Evolutionary conservation across 2,888 invertebrate species (phyloP).

Genomic region (Xanthorhoe designata): DNA sequence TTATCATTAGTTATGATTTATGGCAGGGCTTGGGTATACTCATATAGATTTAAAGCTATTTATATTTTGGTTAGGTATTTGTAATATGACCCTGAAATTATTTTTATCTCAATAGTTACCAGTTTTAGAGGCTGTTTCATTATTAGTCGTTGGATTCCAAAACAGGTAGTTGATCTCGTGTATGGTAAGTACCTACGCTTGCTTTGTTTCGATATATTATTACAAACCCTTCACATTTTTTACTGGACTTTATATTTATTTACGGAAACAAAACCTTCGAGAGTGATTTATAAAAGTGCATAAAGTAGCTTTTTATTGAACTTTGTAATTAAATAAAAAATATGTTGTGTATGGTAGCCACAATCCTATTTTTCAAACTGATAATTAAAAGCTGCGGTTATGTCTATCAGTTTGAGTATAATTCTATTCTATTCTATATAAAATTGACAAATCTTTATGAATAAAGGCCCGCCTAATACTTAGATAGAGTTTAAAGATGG

Average conservation of each 20-base stretch:
- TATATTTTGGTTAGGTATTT: slow-evolving; percentile 8
- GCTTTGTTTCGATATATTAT: not conserved
- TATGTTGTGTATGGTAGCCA: not conserved
- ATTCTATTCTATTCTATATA: no score
- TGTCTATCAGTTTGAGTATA: no score
- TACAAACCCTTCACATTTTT: not conserved
- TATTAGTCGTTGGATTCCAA: not conserved
- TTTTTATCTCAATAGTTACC: not conserved
- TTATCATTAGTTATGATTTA: slow-evolving; percentile 6
- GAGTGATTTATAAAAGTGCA: not conserved
- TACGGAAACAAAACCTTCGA: not conserved
- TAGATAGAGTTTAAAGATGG: no score
- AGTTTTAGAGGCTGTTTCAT: slow-evolving; percentile 5
- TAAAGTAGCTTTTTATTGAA: not conserved
- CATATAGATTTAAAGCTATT: slow-evolving; percentile 2
- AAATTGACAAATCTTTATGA: no score
- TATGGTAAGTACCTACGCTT: not conserved
- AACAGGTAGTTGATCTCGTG: slow-evolving; percentile 10
- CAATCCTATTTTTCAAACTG: no score
- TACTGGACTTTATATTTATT: not conserved
- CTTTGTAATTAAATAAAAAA: not conserved
- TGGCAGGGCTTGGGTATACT: not conserved
- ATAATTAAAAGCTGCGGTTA: no score
- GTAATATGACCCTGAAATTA: slow-evolving; percentile 17
- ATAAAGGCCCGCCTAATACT: no score